Evolutionary conservation across 2,888 invertebrate genomes (phyloP).

Genomic region (Tetropium fuscum): DNA sequence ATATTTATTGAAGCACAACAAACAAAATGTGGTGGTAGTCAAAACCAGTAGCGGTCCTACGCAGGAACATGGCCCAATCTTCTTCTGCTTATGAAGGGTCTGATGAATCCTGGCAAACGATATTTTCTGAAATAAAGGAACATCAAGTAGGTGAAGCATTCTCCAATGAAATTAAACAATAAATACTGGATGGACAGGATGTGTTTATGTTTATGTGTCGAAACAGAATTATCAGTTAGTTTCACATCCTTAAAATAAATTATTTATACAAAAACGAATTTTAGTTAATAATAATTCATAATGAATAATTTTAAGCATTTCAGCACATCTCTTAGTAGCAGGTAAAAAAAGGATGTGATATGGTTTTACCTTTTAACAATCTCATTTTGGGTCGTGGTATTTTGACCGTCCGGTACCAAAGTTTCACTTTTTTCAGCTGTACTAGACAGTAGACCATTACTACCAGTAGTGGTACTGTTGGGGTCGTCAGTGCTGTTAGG

Average conservation of each 20-base stretch:
- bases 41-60: neutral
- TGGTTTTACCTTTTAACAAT: slow-evolving; percentile 17
- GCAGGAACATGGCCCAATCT: neutral
- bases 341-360: neutral
- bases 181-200: no score
- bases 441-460: slow-evolving; percentile 5
- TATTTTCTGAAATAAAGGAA: slow-evolving; percentile 38
- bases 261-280: no score
- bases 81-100: slow-evolving; percentile 34
- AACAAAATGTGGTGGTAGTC: neutral
- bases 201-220: no score
- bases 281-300: no score
- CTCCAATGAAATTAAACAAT: no score
- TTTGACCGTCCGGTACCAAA: slow-evolving; percentile 7
- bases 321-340: no score
- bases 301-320: no score
- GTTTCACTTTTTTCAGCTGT: neutral
- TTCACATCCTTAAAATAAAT: no score
- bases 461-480: slow-evolving; percentile 23
- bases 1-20: neutral
- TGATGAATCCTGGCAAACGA: slow-evolving; percentile 37
- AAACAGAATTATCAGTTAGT: no score
- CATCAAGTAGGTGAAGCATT: no score
- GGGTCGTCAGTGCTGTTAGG: slow-evolving; percentile 10
- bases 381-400: neutral